Base-by-base conservation (phyloP, 1,140 invertebrate species). In the Phocides pigmalion region DNA sequence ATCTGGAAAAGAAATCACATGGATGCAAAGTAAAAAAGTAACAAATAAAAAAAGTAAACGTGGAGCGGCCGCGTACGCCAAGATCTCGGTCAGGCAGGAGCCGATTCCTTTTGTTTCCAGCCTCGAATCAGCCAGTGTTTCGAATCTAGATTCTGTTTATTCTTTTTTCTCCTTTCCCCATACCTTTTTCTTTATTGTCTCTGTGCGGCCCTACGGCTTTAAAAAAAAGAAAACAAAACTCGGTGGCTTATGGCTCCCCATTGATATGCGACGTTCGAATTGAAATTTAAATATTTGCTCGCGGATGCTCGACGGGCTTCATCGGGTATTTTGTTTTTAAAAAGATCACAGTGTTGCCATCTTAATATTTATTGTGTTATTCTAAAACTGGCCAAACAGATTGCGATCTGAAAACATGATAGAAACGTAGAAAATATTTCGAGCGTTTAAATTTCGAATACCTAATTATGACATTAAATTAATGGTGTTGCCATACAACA, bases 221-320 rank as follows among this genome's bases (percentile, higher is more conserved):
- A 61, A 68, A 76, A 79, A 82, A 87, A 84, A 85, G 75, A 17
- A 14, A 87, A 78, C 65, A 74, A 82, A 79, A 67, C 70, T 78
- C 82, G 86, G 85, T 88, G 87, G 85, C 87, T 90, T 90, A 90
- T 90, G 87, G 87, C 84, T 87, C 86, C 82, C 84, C 87, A 90
- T 90, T 90, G 87, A 90, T 90, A 90, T 90, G 85, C 86, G 84
- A 85, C 80, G 79, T 87, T 90, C 83, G 84, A 85, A 89, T 88
- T 90, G 85, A 90, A 90, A 90, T 90, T 90, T 89, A 90, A 90
- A 90, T 90, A 90, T 90, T 89, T 90, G 84, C 87, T 81, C 62
- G 82, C 78, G 76, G 74, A 79, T 81, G 74, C 82, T 74, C 80
- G 78, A 82, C 71, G 77, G 75, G 73, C 79, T 84, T 74, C 85